Percentiles rank a stretch among this genome's conserved stretches.
These are phyloP conservation scores for Bradypodion pumilum DNA, from an alignment of 2,797 vertebrate genomes.

Conservation along the genomic window DNA sequence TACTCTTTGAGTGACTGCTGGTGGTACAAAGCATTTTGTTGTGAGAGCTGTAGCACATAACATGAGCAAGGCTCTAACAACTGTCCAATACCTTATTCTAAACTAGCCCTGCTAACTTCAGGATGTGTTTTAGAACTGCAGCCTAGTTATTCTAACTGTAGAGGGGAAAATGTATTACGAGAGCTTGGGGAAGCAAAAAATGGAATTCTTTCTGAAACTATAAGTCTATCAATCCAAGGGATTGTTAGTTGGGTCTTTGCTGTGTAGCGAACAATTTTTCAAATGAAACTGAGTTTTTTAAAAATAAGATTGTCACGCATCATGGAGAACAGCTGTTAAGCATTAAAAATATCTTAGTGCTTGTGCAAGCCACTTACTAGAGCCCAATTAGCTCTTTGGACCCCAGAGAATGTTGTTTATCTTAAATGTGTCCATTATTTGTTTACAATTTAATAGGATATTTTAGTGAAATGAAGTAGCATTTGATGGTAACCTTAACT, in stretches of 20 bases:
- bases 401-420: not conserved
- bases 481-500: not conserved
- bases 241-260: not conserved
- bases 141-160: not conserved
- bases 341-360: not conserved
- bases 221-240: not conserved
- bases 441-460: not conserved
- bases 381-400: not conserved
- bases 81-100: not conserved
- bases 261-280: not conserved
- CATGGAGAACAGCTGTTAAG: not conserved
- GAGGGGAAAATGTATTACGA: not conserved
- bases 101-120: not conserved
- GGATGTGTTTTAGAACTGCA: conserved; percentile 1
- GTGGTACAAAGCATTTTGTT: not conserved
- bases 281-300: not conserved
- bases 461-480: not conserved
- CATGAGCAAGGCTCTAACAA: not conserved
- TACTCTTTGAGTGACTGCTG: not conserved
- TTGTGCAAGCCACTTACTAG: not conserved
- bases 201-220: not conserved
- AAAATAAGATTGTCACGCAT: not conserved
- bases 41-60: not conserved
- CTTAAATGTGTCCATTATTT: not conserved
- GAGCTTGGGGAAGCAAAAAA: not conserved